These are phyloP conservation scores for Oncorhynchus clarkii DNA, from an alignment of 2,113 vertebrate species.

Conservation along the genomic window DNA sequence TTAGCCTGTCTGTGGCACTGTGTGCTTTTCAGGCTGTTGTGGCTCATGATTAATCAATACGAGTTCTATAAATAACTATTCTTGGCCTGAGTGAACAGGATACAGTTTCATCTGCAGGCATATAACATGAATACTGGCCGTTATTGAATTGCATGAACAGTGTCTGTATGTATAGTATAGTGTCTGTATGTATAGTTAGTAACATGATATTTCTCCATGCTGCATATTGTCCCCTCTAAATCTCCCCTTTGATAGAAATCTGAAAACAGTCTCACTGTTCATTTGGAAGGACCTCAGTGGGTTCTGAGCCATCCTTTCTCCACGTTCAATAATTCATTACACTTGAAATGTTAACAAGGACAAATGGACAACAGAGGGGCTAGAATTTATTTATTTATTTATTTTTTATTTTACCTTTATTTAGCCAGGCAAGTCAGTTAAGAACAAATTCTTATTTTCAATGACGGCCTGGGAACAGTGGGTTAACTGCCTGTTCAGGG, in stretches of 20 bases:
- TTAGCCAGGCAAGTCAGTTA: too few relatives aligned
- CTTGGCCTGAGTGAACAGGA: neutral
- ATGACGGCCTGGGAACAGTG: too few relatives aligned
- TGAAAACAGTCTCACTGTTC: slow-evolving; percentile 2
- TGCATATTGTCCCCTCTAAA: neutral
- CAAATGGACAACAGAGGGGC: slow-evolving; percentile 54
- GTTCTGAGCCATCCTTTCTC: slow-evolving; percentile 12
- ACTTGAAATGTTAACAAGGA: slow-evolving; percentile 52
- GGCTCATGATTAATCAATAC: slow-evolving; percentile 2
- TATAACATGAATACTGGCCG: neutral
- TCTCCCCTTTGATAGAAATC: neutral
- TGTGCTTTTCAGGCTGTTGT: neutral
- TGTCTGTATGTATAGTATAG: too few relatives aligned
- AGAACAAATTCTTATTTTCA: too few relatives aligned
- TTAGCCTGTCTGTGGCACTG: neutral
- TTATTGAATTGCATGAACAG: neutral
- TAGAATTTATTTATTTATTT: too few relatives aligned
- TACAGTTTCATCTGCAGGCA: neutral
- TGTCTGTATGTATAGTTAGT: neutral
- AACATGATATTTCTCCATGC: neutral
- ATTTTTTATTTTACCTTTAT: too few relatives aligned
- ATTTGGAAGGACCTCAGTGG: slow-evolving; percentile 13
- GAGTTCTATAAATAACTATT: neutral
- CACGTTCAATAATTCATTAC: slow-evolving; percentile 43
- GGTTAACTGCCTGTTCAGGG: too few relatives aligned